Conservation (phyloP, 2,888 invertebrate species). For the Drosophila nigritarsus region DNA sequence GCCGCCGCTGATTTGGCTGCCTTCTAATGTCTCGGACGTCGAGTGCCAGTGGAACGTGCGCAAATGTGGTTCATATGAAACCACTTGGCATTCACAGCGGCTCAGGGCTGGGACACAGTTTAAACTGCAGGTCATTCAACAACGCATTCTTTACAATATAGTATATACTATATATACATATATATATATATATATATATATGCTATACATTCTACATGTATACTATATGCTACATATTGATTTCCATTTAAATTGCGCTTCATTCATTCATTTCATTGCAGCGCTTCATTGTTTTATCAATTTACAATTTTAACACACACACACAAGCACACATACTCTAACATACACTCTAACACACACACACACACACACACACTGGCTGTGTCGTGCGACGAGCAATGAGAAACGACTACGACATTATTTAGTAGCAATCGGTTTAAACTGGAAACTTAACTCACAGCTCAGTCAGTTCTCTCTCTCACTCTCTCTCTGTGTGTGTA, state of each 20-base stretch:
- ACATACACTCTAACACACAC: slow-evolving; percentile 15
- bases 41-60: slow-evolving; percentile 57
- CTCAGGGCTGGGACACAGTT: slow-evolving; percentile 49
- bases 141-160: slow-evolving; percentile 29
- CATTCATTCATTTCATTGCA: slow-evolving; percentile 76
- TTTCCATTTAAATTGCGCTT: slow-evolving; percentile 74
- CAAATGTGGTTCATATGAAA: slow-evolving; percentile 47
- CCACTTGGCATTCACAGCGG: slow-evolving; percentile 47
- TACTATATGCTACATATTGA: slow-evolving; percentile 54
- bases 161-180: slow-evolving; percentile 11
- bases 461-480: slow-evolving; percentile 28
- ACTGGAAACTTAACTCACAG: slow-evolving; percentile 63
- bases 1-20: slow-evolving; percentile 28
- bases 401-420: slow-evolving; percentile 45
- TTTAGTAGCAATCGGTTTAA: slow-evolving; percentile 72
- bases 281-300: slow-evolving; percentile 70
- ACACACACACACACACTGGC: slow-evolving; percentile 28
- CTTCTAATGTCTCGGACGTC: slow-evolving; percentile 45
- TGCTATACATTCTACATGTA: slow-evolving; percentile 7
- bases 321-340: slow-evolving; percentile 10
- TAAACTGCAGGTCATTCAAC: slow-evolving; percentile 37
- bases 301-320: slow-evolving; percentile 77
- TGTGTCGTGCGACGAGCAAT: slow-evolving; percentile 24
- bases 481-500: slow-evolving; percentile 39
- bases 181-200: slow-evolving; percentile 8